Percentiles rank a stretch among this genome's conserved stretches.
These are phyloP conservation scores for Aurelia sp. DNA, from an alignment of 30 jellyfish, hydroid and myxozoan genomes.

Conservation along the genomic window DNA sequence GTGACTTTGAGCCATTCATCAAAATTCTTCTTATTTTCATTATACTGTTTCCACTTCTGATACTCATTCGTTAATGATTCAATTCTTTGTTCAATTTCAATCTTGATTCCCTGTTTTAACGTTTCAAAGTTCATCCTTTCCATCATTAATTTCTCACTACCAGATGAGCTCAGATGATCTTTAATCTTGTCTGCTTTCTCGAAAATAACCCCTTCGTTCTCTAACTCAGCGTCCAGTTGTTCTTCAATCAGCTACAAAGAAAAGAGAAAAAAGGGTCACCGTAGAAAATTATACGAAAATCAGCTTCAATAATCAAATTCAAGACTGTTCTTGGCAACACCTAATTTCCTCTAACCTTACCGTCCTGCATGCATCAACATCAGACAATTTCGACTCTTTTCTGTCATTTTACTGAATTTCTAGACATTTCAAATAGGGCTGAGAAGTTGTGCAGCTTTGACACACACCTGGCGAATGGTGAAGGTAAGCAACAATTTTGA, in stretches of 20 bases:
- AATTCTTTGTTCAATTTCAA: constrained; percentile 57
- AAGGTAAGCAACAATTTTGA: too few relatives aligned
- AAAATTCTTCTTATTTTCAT: constrained; percentile 32
- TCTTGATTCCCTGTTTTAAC: constrained; percentile 31
- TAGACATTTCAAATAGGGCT: too few relatives aligned
- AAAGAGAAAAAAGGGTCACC: not conserved
- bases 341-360: too few relatives aligned
- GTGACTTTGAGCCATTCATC: constrained; percentile 63
- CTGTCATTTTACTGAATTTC: too few relatives aligned
- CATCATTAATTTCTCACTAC: constrained; percentile 40
- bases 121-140: constrained; percentile 40
- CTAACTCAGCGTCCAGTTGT: constrained; percentile 46
- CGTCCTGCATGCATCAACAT: too few relatives aligned
- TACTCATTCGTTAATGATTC: constrained; percentile 35
- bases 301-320: too few relatives aligned
- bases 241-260: constrained; percentile 29
- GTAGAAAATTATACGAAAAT: too few relatives aligned
- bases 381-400: too few relatives aligned
- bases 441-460: too few relatives aligned
- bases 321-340: too few relatives aligned
- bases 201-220: constrained; percentile 4
- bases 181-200: constrained; percentile 43
- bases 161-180: constrained; percentile 35
- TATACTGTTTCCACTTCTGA: constrained; percentile 67
- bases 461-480: too few relatives aligned